phyloP scores from a whole-genome alignment of 2,113 vertebrate genomes.

The Copsychus sechellarum region DNA sequence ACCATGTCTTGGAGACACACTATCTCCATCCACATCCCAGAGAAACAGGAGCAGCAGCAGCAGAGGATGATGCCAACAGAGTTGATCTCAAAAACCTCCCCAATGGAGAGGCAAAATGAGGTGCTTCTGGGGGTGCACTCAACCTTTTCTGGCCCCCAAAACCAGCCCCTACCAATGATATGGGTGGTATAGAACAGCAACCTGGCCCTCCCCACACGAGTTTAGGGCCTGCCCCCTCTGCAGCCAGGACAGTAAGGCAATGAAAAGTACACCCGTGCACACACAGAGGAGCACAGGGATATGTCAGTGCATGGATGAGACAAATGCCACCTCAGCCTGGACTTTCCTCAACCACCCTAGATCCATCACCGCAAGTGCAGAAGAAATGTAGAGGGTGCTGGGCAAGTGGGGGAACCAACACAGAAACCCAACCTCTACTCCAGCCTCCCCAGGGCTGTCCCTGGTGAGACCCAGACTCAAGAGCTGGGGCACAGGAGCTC shows the following conservation, averaged over 20 bases:
- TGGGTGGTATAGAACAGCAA: neutral
- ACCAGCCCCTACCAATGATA: neutral
- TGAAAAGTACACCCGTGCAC: neutral
- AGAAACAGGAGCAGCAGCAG: neutral
- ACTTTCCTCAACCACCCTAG: no score
- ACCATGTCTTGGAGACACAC: neutral
- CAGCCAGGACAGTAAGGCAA: neutral
- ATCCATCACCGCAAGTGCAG: neutral
- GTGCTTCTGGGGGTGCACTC: neutral
- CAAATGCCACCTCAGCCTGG: neutral
- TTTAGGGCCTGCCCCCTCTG: neutral
- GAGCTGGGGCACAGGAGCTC: neutral
- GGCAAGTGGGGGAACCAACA: neutral
- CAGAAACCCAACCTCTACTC: accelerated
- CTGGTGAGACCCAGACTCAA: neutral
- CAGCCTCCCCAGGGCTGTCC: accelerated
- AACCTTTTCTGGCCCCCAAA: neutral
- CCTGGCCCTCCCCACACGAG: accelerated
- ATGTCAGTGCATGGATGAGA: neutral
- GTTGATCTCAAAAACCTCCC: neutral
- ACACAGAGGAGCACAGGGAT: neutral
- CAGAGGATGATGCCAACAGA: accelerated
- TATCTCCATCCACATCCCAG: accelerated
- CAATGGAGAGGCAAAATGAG: neutral
- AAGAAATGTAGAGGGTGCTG: neutral